phyloP scores from a whole-genome alignment of 2,797 vertebrate genomes.

The Pipistrellus kuhlii region DNA sequence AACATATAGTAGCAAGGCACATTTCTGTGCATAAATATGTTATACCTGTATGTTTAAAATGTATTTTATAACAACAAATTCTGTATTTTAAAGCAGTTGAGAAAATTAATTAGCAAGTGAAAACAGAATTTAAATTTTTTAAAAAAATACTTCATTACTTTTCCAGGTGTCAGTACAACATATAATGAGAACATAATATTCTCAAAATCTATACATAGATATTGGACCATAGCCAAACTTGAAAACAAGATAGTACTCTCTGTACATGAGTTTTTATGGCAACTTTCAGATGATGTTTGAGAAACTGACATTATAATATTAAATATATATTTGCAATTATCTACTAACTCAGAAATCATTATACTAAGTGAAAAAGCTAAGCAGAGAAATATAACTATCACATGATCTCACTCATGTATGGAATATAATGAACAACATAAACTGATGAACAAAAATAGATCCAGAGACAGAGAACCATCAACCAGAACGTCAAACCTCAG shows the following conservation, averaged over 20 bases:
- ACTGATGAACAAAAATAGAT: too few species aligned
- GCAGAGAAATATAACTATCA: too few species aligned
- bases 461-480: too few species aligned
- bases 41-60: constrained; percentile 9
- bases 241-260: constrained; percentile 26
- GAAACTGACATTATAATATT: constrained; percentile 40
- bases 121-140: constrained; percentile 51
- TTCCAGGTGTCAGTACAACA: not conserved
- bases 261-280: constrained; percentile 7
- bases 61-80: constrained; percentile 36
- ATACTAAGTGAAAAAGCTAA: too few species aligned
- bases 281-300: constrained; percentile 48
- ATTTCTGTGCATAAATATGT: not conserved
- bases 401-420: too few species aligned
- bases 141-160: constrained; percentile 47
- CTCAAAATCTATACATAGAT: not conserved
- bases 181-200: constrained; percentile 17
- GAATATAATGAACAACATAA: too few species aligned
- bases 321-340: constrained; percentile 43
- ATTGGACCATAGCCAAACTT: not conserved
- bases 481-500: too few species aligned
- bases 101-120: constrained; percentile 27
- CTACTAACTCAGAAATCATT: not conserved
- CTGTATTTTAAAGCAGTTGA: not conserved
- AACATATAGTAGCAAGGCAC: constrained; percentile 22